phyloP scores from a whole-genome alignment of 2,888 invertebrate genomes.

The Cosmopolites sordidus region DNA sequence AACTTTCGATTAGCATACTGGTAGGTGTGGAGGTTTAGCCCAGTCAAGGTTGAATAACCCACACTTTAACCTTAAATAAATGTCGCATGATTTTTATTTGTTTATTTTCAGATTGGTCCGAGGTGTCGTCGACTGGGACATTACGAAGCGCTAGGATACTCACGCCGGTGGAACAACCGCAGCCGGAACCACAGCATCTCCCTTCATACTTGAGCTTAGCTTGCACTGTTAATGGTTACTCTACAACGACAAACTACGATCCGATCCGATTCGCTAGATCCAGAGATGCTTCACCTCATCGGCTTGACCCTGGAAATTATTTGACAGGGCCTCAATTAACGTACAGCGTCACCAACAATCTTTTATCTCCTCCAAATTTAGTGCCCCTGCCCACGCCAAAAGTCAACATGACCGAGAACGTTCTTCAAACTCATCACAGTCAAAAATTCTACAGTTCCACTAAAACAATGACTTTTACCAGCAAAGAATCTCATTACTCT shows the following conservation, averaged over 20 bases:
- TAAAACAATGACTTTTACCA: conserved; percentile 36
- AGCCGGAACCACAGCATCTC: conserved; percentile 53
- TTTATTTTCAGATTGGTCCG: conserved; percentile 49
- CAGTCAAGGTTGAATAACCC: conserved; percentile 26
- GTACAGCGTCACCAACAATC: conserved; percentile 42
- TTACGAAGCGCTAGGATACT: conserved; percentile 50
- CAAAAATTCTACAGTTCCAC: conserved; percentile 37
- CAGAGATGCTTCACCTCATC: conserved; percentile 66
- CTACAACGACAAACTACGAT: conserved; percentile 81
- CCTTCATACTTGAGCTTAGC: conserved; percentile 87
- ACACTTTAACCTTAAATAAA: conserved; percentile 15
- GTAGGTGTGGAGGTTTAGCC: conserved; percentile 16
- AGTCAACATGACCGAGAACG: conserved; percentile 35
- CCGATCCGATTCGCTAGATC: conserved; percentile 61
- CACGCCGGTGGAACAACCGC: conserved; percentile 32
- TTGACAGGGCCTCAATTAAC: conserved; percentile 32
- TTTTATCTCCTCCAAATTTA: conserved; percentile 47
- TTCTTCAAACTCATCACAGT: conserved; percentile 33
- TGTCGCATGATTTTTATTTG: conserved; percentile 6
- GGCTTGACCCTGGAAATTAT: conserved; percentile 46
- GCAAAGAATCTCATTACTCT: conserved; percentile 35
- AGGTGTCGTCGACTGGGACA: conserved; percentile 51
- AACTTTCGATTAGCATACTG: conserved; percentile 19
- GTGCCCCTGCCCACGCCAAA: conserved; percentile 40
- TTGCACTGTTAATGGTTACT: conserved; percentile 87